Conservation (phyloP, 2,888 invertebrate genomes). For the Julus scanicus region DNA sequence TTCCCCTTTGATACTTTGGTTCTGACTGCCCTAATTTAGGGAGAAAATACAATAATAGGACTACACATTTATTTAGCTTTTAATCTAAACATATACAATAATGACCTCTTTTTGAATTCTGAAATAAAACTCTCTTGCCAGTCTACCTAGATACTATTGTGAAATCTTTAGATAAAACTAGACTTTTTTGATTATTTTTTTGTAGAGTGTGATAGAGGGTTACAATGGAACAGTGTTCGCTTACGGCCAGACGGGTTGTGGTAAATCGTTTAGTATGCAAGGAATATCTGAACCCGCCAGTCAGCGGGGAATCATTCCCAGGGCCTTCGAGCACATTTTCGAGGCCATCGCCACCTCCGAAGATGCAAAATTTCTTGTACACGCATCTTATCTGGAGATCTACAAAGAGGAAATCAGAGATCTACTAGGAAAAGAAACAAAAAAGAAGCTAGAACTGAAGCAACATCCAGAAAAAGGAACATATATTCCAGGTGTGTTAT, state of each 20-base stretch:
- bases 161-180: too few species aligned
- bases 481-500: conserved; percentile 72
- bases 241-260: conserved; percentile 92
- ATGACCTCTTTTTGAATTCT: too few species aligned
- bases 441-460: conserved; percentile 74
- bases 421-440: conserved; percentile 73
- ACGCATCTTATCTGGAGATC: conserved; percentile 84
- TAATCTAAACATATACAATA: too few species aligned
- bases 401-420: conserved; percentile 85
- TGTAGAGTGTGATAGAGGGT: conserved; percentile 84
- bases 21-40: neutral
- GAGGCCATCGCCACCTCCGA: conserved; percentile 81
- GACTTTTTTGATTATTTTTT: conserved; percentile 54
- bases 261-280: conserved; percentile 92
- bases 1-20: neutral
- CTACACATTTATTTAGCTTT: neutral
- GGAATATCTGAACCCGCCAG: conserved; percentile 71
- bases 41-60: neutral
- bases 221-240: conserved; percentile 95
- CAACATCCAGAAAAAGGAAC: conserved; percentile 76
- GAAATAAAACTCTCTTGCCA: too few species aligned
- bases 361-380: conserved; percentile 76
- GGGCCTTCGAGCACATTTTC: conserved; percentile 89
- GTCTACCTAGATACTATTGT: too few species aligned
- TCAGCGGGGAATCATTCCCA: conserved; percentile 75